These are phyloP conservation scores for Nesometra sesokonis DNA, from an alignment of 35 echinoderm and acorn worm genomes.

Conservation along the genomic window DNA sequence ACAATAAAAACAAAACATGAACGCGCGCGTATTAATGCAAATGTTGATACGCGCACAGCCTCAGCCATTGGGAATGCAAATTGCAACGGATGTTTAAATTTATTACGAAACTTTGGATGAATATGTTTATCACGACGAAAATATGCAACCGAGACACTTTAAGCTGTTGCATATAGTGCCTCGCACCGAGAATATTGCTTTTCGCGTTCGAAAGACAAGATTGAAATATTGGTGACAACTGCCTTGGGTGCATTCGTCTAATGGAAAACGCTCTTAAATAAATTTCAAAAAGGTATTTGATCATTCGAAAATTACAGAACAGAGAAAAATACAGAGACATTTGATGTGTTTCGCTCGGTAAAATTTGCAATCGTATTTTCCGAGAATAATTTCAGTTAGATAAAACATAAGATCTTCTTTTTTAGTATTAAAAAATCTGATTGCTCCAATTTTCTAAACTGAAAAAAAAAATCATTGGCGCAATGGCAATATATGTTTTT, in stretches of 20 bases:
- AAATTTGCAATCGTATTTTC: not conserved
- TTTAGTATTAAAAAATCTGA: too few relatives aligned
- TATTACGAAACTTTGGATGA: too few relatives aligned
- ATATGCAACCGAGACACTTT: too few relatives aligned
- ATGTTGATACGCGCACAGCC: too few relatives aligned
- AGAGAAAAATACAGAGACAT: not conserved
- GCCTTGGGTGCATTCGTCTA: not conserved
- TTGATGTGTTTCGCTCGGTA: not conserved
- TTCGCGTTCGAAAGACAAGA: not conserved
- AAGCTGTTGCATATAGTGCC: not conserved
- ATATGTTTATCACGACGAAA: too few relatives aligned
- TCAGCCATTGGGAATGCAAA: too few relatives aligned
- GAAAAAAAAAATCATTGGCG: too few relatives aligned
- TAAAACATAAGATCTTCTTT: conserved; percentile 1
- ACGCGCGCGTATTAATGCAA: too few relatives aligned
- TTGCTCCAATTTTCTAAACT: too few relatives aligned
- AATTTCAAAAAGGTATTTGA: not conserved
- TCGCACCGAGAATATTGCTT: not conserved
- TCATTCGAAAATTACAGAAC: not conserved
- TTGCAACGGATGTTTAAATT: too few relatives aligned
- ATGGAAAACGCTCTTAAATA: not conserved
- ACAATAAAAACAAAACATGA: too few relatives aligned
- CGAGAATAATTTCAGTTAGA: not conserved
- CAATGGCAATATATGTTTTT: too few relatives aligned
- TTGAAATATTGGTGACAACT: not conserved